Evolutionary conservation across 2,797 vertebrate genomes (phyloP), one percentile per base, ranked within the genome.

Genomic region (Phyllotis vaccarum): DNA sequence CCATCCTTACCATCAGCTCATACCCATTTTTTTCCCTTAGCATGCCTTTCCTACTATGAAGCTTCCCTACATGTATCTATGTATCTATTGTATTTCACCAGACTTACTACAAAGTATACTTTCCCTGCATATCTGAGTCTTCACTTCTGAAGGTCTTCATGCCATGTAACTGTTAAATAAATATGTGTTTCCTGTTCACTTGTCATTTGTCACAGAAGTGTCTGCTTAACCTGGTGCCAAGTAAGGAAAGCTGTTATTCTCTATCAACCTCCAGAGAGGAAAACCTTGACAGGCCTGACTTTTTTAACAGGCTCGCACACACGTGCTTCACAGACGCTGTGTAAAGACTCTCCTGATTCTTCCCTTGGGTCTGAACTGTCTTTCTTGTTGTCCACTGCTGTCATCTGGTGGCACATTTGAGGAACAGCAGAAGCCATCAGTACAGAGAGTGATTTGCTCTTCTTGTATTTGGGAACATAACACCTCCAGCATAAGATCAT

Each of bases 351-450:
- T 93, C 14, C 75, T 52, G 31, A 9, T 54, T 80, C 34, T 46
- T 91, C 40, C 83, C 0, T 34, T 3, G 2, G 34, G 24, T 0
- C 43, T 43, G 24, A 52, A 31, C 56, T 14, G 0, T 81, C 54
- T 81, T 96, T 96, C 62, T 24, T 94, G 16, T 94, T 96, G 76
- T 88, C 90, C 80, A 29, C 90, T 96, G 82, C 97, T 97, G 93
- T 37, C 96, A 96, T 19, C 97, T 97, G 79, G 96, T 97, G 97
- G 96, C 82, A 72, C n/a, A 24, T 49, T 29, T 85, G 70, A 93
- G 92, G n/a, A 93, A 96, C 9, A 95, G 54, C 96, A 94, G 68
- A 83, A 80, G 66, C 0, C 11, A 79, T 49, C 17, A 2, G 21
- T 24, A 22, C 40, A 37, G 2, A 19, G 11, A 72, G 17, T 27